Percentiles rank a stretch among this genome's conserved stretches.
Evolutionary conservation across 2,888 invertebrate genomes (phyloP).

Genomic region (Ormyrus pomaceus): DNA sequence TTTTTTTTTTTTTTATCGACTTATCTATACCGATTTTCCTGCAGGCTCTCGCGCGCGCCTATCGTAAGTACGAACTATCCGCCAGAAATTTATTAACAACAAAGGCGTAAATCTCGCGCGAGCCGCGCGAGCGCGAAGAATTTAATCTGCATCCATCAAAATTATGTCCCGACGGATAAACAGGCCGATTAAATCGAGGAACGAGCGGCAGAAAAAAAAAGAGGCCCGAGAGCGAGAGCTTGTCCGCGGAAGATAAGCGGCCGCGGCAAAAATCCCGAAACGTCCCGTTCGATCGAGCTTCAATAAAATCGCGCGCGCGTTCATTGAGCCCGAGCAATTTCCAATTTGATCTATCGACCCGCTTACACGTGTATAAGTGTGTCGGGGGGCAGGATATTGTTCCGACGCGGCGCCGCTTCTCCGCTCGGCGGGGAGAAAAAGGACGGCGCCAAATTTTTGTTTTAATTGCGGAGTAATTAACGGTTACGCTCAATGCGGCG

Average conservation of each 20-base stretch:
- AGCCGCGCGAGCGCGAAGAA: background rate
- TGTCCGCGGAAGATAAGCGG: background rate
- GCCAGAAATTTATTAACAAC: constrained; percentile 38
- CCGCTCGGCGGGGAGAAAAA: too few relatives aligned
- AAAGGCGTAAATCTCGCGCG: background rate
- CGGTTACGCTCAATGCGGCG: constrained; percentile 5
- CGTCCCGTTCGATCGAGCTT: constrained; percentile 12
- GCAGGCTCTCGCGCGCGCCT: background rate
- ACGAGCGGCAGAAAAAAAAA: background rate
- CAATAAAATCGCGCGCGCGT: constrained; percentile 4
- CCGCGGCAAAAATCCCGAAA: background rate
- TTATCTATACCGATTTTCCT: background rate
- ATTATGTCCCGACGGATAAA: constrained; percentile 27
- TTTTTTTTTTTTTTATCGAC: background rate
- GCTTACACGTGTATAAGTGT: background rate
- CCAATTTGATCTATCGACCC: constrained; percentile 31
- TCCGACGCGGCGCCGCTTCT: too few relatives aligned
- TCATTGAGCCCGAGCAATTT: constrained; percentile 31
- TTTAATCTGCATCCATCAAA: constrained; percentile 27
- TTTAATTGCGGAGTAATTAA: constrained; percentile 28
- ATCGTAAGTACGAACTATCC: constrained; percentile 9
- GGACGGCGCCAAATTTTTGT: constrained; percentile 44
- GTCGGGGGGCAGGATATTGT: background rate
- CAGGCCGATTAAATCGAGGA: constrained; percentile 1
- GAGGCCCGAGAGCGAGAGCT: background rate